Evolutionary conservation across 1,140 invertebrate genomes (phyloP).

Genomic region (Megalopta genalis): DNA sequence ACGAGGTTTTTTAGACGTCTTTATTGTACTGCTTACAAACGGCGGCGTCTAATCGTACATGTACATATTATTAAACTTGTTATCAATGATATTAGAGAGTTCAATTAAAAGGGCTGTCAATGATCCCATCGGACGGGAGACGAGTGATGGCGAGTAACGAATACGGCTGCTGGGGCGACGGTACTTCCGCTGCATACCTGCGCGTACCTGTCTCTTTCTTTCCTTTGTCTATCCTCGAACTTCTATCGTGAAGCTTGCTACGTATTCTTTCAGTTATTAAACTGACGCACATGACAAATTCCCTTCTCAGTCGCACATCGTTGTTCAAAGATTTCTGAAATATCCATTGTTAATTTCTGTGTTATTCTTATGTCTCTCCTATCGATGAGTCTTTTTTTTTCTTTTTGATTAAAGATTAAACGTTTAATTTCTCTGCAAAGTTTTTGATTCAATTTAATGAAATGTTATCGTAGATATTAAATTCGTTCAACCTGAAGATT

Average conservation of each 20-base stretch:
- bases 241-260: not conserved
- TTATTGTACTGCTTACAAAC: constrained; percentile 68
- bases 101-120: constrained; percentile 65
- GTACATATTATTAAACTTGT: constrained; percentile 68
- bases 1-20: constrained; percentile 66
- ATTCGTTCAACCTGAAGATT: no score
- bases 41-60: constrained; percentile 66
- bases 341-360: no score
- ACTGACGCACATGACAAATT: not conserved
- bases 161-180: not conserved
- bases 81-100: constrained; percentile 67
- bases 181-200: constrained; percentile 11
- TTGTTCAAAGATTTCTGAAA: not conserved
- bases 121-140: constrained; percentile 5
- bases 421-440: no score
- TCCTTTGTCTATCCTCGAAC: not conserved
- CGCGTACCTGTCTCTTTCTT: constrained; percentile 14
- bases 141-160: not conserved
- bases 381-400: not conserved
- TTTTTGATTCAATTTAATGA: no score
- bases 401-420: not conserved
- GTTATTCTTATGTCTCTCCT: no score
- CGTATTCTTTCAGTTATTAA: not conserved
- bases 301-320: not conserved
- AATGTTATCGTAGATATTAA: no score